These are phyloP conservation scores for Neoniphon sammara DNA, from an alignment of 2,797 vertebrate genomes.

Conservation along the genomic window DNA sequence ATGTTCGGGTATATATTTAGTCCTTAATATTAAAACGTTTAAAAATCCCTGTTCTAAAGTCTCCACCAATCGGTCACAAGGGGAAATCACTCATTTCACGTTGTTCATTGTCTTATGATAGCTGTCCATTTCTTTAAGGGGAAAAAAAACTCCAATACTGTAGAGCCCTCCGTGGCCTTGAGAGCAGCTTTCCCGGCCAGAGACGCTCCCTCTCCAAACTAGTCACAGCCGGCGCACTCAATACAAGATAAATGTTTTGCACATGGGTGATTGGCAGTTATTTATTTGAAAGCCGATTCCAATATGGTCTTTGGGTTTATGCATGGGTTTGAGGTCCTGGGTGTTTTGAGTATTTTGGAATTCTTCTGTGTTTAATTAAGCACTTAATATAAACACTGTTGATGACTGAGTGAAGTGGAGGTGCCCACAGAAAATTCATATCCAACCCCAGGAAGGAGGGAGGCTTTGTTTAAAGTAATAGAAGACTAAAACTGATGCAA, in stretches of 20 bases:
- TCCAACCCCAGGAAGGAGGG: background rate
- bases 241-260: conserved; percentile 61
- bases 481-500: background rate
- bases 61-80: too few relatives aligned
- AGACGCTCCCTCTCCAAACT: conserved; percentile 41
- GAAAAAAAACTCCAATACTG: conserved; percentile 13
- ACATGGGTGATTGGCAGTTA: conserved; percentile 75
- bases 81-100: too few relatives aligned
- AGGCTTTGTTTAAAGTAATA: conserved; percentile 12
- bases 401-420: conserved; percentile 41
- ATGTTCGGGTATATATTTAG: too few relatives aligned
- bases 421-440: conserved; percentile 9
- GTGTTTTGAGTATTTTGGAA: conserved; percentile 48
- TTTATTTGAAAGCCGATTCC: conserved; percentile 75
- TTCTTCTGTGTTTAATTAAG: conserved; percentile 73
- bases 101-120: conserved; percentile 26
- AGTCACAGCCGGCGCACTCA: conserved; percentile 40
- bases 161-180: conserved; percentile 58
- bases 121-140: conserved; percentile 35
- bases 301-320: conserved; percentile 39
- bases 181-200: conserved; percentile 50
- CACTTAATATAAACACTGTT: conserved; percentile 63
- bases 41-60: too few relatives aligned
- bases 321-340: conserved; percentile 50
- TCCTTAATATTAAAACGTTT: too few relatives aligned